These are phyloP conservation scores for Sepioteuthis lessoniana DNA, from an alignment of 2,888 invertebrate species.

Conservation along the genomic window DNA sequence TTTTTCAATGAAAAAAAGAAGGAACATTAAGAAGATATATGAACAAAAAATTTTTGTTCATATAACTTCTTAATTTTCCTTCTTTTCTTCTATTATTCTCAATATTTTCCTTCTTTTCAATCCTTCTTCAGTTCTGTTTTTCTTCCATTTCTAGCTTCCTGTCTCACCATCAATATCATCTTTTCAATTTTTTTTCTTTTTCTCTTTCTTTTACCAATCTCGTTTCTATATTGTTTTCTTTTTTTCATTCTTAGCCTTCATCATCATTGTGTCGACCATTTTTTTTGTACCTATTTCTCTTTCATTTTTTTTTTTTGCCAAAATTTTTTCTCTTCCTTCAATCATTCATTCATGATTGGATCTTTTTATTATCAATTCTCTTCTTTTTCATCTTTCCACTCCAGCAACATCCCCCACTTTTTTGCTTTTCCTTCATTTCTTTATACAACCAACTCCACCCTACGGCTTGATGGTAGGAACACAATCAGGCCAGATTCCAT, in stretches of 20 bases:
- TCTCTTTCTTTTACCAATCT: not conserved
- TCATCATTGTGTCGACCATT: not conserved
- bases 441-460: conserved; percentile 13
- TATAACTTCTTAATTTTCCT: no score
- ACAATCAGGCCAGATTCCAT: conserved; percentile 1
- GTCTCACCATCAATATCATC: not conserved
- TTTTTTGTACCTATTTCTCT: not conserved
- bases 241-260: not conserved
- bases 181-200: not conserved
- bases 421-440: not conserved
- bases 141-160: not conserved
- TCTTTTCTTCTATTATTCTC: no score
- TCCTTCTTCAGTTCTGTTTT: not conserved
- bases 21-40: no score
- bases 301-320: not conserved
- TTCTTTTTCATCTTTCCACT: not conserved
- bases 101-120: not conserved
- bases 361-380: conserved; percentile 1
- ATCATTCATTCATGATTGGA: conserved; percentile 21
- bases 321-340: not conserved
- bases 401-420: not conserved
- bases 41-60: no score
- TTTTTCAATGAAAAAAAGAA: no score
- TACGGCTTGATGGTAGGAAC: not conserved
- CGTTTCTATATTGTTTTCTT: not conserved